Evolutionary conservation across 1,140 invertebrate species (phyloP), one percentile per base, ranked within the genome.

Genomic region (Caenorhabditis tropicalis): DNA sequence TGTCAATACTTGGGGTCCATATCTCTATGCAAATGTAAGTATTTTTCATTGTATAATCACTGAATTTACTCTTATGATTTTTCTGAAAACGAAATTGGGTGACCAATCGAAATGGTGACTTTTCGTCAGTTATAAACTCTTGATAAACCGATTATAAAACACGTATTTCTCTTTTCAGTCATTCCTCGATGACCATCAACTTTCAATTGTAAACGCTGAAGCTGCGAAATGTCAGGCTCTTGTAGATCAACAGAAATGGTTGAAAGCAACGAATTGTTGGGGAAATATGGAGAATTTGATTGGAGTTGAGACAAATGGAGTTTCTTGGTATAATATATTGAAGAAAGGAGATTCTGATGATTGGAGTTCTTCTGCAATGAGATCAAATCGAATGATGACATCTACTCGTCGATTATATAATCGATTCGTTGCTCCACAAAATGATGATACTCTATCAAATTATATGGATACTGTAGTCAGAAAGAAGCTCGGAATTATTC

Each of bases 311-410:
- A 94, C 95, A 0, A 91, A 93, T 60, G 93, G 92, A 33, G 94
- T 96, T 10, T 94, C 95, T 88, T 95, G 95, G 88, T 96, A 96
- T 88, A 95, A 96, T 89, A 94, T 96, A 85, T 90, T 95, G 19
- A 89, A 88, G 65, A 39, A 80, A 16, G 85, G 79, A 12, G 74
- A 46, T 3, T 60, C 79, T 43, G 87, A 88, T 48, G 85, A 86
- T 51, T 88, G 87, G 87, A 88, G 43, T 48, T 49, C 51, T 0
- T 84, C 49, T 31, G 53, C 58, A 3, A 48, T 70, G 29, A 53
- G 74, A 80, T 33, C 49, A 6, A 84, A 48, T 79, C 19, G 49
- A 24, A 39, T 65, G 46, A 84, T 21, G 15, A 82, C 36, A 21
- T 58, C 81, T 10, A 46, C 51, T 3, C 24, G 39, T n/a, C 16